phyloP scores from a whole-genome alignment of 2,888 invertebrate species.

The Raillietiella orientalis region DNA sequence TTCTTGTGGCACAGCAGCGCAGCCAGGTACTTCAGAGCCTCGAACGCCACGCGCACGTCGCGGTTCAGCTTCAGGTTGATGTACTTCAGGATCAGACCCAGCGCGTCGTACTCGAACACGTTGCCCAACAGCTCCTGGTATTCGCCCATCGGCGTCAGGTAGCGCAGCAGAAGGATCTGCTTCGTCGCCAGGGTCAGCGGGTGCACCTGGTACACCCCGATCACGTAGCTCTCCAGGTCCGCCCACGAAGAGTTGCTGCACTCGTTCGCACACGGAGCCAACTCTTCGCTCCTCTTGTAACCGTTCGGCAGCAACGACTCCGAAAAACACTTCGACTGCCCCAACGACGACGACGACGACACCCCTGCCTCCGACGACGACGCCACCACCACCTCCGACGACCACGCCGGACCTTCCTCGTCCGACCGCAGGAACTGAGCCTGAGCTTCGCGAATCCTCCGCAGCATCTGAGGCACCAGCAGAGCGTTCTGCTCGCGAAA shows the following conservation, averaged over 20 bases:
- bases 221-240: constrained; percentile 56
- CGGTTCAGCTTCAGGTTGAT: constrained; percentile 33
- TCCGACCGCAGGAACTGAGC: too few relatives aligned
- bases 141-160: constrained; percentile 86
- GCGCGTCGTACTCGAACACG: constrained; percentile 69
- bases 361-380: too few relatives aligned
- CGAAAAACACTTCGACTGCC: too few relatives aligned
- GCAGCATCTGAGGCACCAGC: constrained; percentile 57
- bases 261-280: too few relatives aligned
- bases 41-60: constrained; percentile 77
- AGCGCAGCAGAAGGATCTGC: constrained; percentile 70
- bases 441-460: constrained; percentile 40
- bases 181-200: constrained; percentile 61
- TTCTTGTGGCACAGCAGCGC: constrained; percentile 89
- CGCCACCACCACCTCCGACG: too few relatives aligned
- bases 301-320: too few relatives aligned
- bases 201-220: constrained; percentile 59
- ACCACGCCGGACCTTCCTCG: too few relatives aligned
- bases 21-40: constrained; percentile 76
- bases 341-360: too few relatives aligned
- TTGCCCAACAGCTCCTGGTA: constrained; percentile 84
- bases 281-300: too few relatives aligned
- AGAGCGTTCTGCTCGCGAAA: constrained; percentile 51
- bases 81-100: constrained; percentile 63
- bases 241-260: constrained; percentile 68